phyloP scores from a whole-genome alignment of 2,797 vertebrate genomes.

The Eptatretus atami region DNA sequence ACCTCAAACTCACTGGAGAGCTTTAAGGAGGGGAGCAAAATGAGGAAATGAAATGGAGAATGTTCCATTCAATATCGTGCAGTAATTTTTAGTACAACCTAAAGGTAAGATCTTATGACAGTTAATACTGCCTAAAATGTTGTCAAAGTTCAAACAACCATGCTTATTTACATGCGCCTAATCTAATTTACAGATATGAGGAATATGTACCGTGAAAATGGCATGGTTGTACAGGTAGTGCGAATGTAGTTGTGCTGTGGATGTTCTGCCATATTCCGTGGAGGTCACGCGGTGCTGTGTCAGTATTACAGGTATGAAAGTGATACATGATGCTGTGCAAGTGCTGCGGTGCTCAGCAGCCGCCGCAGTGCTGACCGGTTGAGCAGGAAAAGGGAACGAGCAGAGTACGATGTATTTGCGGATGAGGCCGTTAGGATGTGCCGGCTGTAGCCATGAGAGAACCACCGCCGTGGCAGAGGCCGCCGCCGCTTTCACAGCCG shows the following conservation, averaged over 20 bases:
- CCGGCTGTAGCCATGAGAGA: constrained; percentile 76
- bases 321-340: not conserved
- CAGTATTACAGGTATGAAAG: not conserved
- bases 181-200: no score
- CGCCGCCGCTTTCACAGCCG: constrained; percentile 71
- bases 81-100: no score
- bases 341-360: not conserved
- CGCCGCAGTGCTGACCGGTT: not conserved
- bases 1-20: constrained; percentile 96
- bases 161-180: no score
- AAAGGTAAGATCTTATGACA: no score
- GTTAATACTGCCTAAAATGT: no score
- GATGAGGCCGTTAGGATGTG: constrained; percentile 84
- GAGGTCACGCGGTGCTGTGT: no score
- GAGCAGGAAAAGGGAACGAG: constrained; percentile 67
- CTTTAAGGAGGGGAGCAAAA: constrained; percentile 17
- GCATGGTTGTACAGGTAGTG: no score
- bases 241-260: no score
- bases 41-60: not conserved
- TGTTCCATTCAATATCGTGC: no score
- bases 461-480: constrained; percentile 61
- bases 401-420: constrained; percentile 94
- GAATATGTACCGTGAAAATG: no score
- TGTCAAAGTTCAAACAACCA: no score
- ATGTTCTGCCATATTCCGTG: no score